Conservation (phyloP, 2,888 invertebrate species). For the Zaprionus bogoriensis region DNA sequence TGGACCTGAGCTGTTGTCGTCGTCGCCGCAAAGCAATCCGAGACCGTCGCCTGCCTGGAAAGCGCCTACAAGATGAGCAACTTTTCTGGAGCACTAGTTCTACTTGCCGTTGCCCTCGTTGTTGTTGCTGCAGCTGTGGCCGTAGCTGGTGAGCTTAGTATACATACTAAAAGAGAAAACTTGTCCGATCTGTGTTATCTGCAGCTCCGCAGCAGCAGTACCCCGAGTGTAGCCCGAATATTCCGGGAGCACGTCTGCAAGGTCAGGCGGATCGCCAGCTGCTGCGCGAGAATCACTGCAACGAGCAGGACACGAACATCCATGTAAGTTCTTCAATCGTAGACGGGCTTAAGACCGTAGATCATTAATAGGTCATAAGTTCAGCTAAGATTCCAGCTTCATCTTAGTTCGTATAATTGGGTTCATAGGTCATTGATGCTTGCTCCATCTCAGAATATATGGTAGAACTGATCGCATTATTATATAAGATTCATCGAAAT, state of each 20-base stretch:
- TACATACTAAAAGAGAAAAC: constrained; percentile 24
- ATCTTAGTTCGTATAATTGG: too few relatives aligned
- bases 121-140: constrained; percentile 33
- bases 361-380: neutral
- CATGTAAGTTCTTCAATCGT: constrained; percentile 38
- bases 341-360: neutral
- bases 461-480: too few relatives aligned
- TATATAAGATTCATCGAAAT: too few relatives aligned
- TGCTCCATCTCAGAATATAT: too few relatives aligned
- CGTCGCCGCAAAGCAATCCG: too few relatives aligned
- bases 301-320: constrained; percentile 16
- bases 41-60: too few relatives aligned
- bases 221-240: constrained; percentile 37
- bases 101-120: neutral
- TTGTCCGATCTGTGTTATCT: constrained; percentile 27
- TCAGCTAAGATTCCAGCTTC: too few relatives aligned
- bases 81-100: too few relatives aligned
- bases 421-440: too few relatives aligned
- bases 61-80: too few relatives aligned
- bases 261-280: constrained; percentile 38
- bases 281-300: constrained; percentile 57
- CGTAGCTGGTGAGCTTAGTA: constrained; percentile 45
- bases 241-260: constrained; percentile 10
- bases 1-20: neutral
- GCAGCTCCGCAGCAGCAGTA: constrained; percentile 36